Conservation (phyloP, 2,888 invertebrate species). For the Drosophila prostipennis region DNA sequence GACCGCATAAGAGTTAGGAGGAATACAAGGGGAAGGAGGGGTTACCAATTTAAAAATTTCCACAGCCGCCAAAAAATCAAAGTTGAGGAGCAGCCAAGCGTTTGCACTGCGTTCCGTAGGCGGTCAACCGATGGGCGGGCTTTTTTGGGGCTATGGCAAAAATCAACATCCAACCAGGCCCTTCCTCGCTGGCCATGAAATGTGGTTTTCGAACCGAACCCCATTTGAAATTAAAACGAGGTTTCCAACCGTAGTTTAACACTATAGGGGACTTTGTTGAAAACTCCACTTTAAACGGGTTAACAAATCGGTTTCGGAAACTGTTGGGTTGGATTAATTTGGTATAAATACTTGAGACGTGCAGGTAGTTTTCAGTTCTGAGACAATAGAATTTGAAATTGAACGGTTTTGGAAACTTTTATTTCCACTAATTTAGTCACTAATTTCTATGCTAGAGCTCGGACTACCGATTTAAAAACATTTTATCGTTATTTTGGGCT, state of each 20-base stretch:
- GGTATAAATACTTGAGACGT: neutral
- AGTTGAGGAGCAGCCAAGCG: slow-evolving; percentile 67
- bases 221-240: slow-evolving; percentile 40
- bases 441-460: too few relatives aligned
- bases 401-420: neutral
- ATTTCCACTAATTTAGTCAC: neutral
- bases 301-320: slow-evolving; percentile 15
- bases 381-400: neutral
- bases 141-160: slow-evolving; percentile 13
- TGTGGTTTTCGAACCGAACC: slow-evolving; percentile 28
- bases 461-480: too few relatives aligned
- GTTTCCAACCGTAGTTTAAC: slow-evolving; percentile 25
- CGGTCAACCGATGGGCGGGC: slow-evolving; percentile 32
- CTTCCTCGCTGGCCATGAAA: slow-evolving; percentile 22
- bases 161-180: slow-evolving; percentile 38
- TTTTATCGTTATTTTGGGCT: too few relatives aligned
- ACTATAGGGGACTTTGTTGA: slow-evolving; percentile 25
- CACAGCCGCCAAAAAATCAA: slow-evolving; percentile 73
- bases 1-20: slow-evolving; percentile 63
- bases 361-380: neutral
- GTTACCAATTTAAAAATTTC: slow-evolving; percentile 70
- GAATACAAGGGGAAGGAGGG: neutral
- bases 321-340: neutral
- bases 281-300: slow-evolving; percentile 33
- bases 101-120: slow-evolving; percentile 50